phyloP scores from a whole-genome alignment of 2,797 vertebrate species.

The Tapera naevia region DNA sequence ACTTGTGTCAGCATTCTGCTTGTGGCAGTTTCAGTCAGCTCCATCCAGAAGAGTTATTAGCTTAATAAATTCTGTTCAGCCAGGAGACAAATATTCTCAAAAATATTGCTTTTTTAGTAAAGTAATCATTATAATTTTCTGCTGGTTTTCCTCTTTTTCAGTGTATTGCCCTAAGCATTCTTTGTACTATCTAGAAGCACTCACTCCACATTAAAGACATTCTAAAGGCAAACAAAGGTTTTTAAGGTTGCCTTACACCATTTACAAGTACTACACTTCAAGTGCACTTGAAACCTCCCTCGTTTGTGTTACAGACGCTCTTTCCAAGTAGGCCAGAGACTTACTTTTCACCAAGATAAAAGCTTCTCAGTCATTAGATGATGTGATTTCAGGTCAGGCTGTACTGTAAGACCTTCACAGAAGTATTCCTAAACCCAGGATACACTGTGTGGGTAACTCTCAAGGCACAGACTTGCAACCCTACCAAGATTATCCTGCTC shows the following conservation, averaged over 20 bases:
- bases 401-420: neutral
- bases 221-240: neutral
- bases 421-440: neutral
- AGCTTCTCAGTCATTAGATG: neutral
- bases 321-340: neutral
- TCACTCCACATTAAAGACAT: neutral
- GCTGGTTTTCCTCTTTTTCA: neutral
- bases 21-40: neutral
- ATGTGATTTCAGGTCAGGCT: neutral
- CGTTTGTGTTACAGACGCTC: fast-evolving
- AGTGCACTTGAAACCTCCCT: neutral
- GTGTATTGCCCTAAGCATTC: neutral
- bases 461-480: neutral
- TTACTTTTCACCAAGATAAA: neutral
- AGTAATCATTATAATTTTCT: neutral
- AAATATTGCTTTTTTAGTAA: neutral
- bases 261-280: neutral
- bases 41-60: neutral
- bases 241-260: neutral
- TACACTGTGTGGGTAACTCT: neutral
- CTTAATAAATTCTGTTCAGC: neutral
- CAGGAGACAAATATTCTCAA: neutral
- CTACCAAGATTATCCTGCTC: neutral
- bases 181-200: neutral
- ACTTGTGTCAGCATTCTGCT: neutral